These are phyloP conservation scores for Hypomecis punctinalis DNA, from an alignment of 2,888 invertebrate species.

Conservation along the genomic window DNA sequence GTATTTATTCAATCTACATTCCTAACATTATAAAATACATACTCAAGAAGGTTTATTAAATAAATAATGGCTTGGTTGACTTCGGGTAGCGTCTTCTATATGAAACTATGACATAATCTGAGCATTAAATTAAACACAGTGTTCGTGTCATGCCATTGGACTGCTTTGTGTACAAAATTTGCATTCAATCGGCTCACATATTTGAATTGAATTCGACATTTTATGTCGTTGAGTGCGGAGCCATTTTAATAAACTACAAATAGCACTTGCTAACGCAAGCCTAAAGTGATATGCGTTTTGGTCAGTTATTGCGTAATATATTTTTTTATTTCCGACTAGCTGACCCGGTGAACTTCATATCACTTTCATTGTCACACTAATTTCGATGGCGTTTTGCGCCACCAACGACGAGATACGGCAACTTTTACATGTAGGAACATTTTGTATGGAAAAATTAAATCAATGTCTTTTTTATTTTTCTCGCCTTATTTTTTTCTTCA, in stretches of 20 bases:
- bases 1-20: neutral
- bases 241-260: slow-evolving; percentile 10
- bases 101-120: slow-evolving; percentile 27
- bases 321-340: neutral
- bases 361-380: no score
- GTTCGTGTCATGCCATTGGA: slow-evolving; percentile 29
- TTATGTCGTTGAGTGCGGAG: slow-evolving; percentile 18
- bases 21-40: slow-evolving; percentile 4
- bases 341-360: no score
- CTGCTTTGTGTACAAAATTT: slow-evolving; percentile 44
- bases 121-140: slow-evolving; percentile 9
- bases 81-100: neutral
- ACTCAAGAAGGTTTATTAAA: neutral
- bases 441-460: no score
- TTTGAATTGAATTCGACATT: slow-evolving; percentile 41
- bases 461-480: no score
- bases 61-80: neutral
- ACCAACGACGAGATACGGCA: no score
- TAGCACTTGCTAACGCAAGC: neutral
- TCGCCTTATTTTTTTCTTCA: no score
- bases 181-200: slow-evolving; percentile 46
- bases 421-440: no score
- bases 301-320: neutral
- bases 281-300: neutral
- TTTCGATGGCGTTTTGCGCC: no score